These are phyloP conservation scores for Ganaspis sp. DNA, from an alignment of 1,140 invertebrate species.

Conservation along the genomic window DNA sequence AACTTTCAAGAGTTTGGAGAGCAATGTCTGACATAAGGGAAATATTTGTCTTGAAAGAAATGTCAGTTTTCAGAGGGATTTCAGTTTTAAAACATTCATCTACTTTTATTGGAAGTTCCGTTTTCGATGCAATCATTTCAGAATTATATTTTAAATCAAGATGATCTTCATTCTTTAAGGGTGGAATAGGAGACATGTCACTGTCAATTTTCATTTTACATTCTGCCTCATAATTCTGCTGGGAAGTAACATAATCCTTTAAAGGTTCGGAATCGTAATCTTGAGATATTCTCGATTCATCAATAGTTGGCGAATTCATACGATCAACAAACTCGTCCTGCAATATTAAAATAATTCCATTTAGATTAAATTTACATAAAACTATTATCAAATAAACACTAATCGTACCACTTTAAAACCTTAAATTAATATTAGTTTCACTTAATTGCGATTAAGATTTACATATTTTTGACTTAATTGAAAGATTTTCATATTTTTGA, in stretches of 20 bases:
- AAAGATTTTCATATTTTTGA: constrained; percentile 31
- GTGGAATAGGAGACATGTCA: neutral
- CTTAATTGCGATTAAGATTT: neutral
- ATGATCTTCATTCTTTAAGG: constrained; percentile 21
- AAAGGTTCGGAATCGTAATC: constrained; percentile 52
- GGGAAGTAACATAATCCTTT: constrained; percentile 61
- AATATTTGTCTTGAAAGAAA: too few species aligned
- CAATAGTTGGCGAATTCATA: constrained; percentile 57
- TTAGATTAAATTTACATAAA: constrained; percentile 35
- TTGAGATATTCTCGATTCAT: constrained; percentile 48
- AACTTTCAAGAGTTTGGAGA: constrained; percentile 19
- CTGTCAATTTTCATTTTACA: constrained; percentile 38
- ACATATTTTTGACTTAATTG: neutral
- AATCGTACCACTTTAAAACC: too few species aligned
- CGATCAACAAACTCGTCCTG: constrained; percentile 67
- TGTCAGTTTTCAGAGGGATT: too few species aligned
- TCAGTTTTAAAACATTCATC: neutral
- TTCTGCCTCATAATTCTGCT: constrained; percentile 40
- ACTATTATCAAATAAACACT: neutral
- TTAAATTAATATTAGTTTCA: too few species aligned
- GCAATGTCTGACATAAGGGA: neutral
- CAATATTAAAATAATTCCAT: constrained; percentile 36
- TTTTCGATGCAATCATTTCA: constrained; percentile 28
- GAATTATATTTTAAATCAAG: neutral
- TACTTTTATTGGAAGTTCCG: constrained; percentile 39